Conservation (phyloP, 37 sponge, comb jelly and placozoan species). For the Geodia barretti region DNA sequence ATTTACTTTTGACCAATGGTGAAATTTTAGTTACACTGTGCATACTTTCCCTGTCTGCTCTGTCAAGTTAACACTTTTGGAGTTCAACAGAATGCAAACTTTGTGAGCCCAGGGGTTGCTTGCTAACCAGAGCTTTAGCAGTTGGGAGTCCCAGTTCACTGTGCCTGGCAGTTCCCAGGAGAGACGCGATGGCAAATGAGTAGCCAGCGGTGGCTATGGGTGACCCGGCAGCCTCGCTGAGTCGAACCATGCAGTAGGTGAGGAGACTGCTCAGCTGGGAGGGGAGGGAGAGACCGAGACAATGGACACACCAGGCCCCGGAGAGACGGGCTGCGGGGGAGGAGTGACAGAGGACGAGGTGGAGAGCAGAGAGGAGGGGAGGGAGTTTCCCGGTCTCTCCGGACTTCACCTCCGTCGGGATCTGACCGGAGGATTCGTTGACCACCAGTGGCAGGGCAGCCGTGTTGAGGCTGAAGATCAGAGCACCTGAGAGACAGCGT, state of each 20-base stretch:
- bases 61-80: not conserved
- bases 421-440: constrained; percentile 8
- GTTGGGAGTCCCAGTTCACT: constrained; percentile 90
- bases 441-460: constrained; percentile 75
- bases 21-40: not conserved
- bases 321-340: constrained; percentile 70
- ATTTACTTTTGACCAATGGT: too few species aligned
- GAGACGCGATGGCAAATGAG: constrained; percentile 78
- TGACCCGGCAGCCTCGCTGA: constrained; percentile 15
- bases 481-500: constrained; percentile 28
- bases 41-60: not conserved
- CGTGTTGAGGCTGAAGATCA: constrained; percentile 76
- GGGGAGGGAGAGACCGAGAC: constrained; percentile 83
- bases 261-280: constrained; percentile 84
- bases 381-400: constrained; percentile 14
- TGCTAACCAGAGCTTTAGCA: constrained; percentile 67
- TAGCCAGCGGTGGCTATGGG: constrained; percentile 75
- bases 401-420: not conserved
- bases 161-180: constrained; percentile 79
- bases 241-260: constrained; percentile 60
- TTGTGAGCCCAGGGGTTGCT: not conserved
- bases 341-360: constrained; percentile 54
- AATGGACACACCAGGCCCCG: constrained; percentile 90
- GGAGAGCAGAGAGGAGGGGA: constrained; percentile 65
- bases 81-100: not conserved